These are phyloP conservation scores for Halcyon badia DNA, from an alignment of 2,797 vertebrate genomes.

Conservation along the genomic window DNA sequence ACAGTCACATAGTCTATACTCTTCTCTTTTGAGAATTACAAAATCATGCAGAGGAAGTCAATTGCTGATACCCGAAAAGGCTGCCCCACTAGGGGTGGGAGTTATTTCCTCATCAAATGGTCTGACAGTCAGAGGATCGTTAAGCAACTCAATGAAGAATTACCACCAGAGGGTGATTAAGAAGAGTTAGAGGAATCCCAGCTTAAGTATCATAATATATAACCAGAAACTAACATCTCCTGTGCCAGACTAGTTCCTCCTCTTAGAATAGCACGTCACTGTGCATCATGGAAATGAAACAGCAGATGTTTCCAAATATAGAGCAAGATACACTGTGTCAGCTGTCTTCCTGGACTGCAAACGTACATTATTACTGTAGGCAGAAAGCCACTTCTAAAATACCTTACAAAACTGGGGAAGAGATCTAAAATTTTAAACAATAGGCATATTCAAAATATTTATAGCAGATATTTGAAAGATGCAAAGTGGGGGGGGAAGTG, in stretches of 20 bases:
- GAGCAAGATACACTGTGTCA: conserved; percentile 29
- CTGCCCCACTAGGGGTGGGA: neutral
- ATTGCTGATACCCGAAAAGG: neutral
- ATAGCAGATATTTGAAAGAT: neutral
- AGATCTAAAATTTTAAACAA: neutral
- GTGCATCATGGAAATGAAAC: conserved; percentile 46
- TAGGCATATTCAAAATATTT: neutral
- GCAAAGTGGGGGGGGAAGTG: neutral
- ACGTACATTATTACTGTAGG: neutral
- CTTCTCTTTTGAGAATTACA: neutral
- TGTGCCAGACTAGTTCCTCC: conserved; percentile 14
- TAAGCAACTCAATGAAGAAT: neutral
- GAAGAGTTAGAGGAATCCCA: neutral
- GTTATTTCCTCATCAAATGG: neutral
- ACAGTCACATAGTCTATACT: neutral
- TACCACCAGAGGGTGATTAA: neutral
- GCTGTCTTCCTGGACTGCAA: conserved; percentile 29
- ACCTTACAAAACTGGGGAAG: neutral
- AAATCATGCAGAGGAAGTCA: neutral
- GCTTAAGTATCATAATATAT: neutral
- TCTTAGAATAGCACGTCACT: conserved; percentile 34
- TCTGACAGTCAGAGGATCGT: neutral
- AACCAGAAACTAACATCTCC: neutral
- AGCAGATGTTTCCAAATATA: conserved; percentile 62
- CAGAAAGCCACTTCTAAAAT: conserved; percentile 20